Conservation (phyloP, 2,888 invertebrate genomes). For the Orthonevra nobilis region DNA sequence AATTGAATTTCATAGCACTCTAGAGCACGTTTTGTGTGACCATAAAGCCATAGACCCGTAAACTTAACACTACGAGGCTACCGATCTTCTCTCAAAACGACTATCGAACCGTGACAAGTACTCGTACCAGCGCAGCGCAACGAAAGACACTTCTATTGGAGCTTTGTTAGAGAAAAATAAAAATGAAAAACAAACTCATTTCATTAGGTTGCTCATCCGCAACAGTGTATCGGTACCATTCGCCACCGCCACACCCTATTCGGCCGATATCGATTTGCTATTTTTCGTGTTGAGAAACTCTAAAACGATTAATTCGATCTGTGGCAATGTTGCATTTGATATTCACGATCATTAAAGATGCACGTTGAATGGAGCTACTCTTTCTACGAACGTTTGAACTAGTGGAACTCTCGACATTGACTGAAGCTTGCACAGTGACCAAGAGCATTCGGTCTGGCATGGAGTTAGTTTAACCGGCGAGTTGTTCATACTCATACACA, state of each 20-base stretch:
- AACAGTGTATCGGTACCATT: slow-evolving; percentile 65
- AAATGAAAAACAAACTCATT: slow-evolving; percentile 35
- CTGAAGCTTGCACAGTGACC: slow-evolving; percentile 36
- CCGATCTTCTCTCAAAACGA: slow-evolving; percentile 55
- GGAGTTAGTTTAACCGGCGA: slow-evolving; percentile 13
- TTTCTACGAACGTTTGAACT: slow-evolving; percentile 35
- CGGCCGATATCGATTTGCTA: slow-evolving; percentile 54
- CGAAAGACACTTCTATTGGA: slow-evolving; percentile 33
- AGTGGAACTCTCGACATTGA: slow-evolving; percentile 65
- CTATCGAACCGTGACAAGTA: slow-evolving; percentile 63
- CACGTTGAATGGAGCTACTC: slow-evolving; percentile 38
- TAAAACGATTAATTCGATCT: slow-evolving; percentile 38
- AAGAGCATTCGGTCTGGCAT: slow-evolving; percentile 20
- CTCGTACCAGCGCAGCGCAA: no score
- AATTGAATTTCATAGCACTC: slow-evolving; percentile 47
- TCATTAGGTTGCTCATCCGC: slow-evolving; percentile 65
- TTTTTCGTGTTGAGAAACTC: slow-evolving; percentile 37
- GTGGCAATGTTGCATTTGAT: slow-evolving; percentile 28
- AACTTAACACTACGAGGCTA: slow-evolving; percentile 21
- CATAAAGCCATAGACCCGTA: slow-evolving; percentile 58
- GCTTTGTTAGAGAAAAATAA: slow-evolving; percentile 22
- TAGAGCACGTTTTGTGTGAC: slow-evolving; percentile 55
- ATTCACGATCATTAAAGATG: slow-evolving; percentile 14
- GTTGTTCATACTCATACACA: background rate
- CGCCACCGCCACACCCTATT: slow-evolving; percentile 52